Percentiles rank a stretch among this genome's conserved stretches.
These are phyloP conservation scores for Sparidentex hasta DNA, from an alignment of 2,797 vertebrate genomes.

Conservation along the genomic window DNA sequence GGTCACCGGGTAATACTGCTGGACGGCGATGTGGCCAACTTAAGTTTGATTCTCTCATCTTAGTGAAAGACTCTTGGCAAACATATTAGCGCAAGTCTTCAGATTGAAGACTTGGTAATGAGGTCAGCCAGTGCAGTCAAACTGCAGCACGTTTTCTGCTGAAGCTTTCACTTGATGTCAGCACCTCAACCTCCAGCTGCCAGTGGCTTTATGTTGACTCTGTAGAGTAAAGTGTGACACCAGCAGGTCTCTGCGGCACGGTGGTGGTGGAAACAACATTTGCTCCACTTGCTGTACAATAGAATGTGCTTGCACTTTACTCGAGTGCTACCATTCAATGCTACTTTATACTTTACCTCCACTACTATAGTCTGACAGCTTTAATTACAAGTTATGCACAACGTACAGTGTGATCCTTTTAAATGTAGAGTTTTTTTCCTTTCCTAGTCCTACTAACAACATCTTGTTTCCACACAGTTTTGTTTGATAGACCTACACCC, in stretches of 20 bases:
- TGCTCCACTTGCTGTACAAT: no score
- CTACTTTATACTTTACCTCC: background rate
- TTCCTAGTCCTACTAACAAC: background rate
- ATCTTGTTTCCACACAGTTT: no score
- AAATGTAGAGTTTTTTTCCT: background rate
- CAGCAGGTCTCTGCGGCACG: no score
- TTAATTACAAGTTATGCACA: background rate
- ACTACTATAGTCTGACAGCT: background rate
- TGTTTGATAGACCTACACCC: no score
- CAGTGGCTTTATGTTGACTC: background rate
- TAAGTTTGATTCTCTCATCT: background rate
- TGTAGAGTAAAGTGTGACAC: background rate
- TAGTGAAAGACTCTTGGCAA: background rate
- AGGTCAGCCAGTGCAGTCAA: background rate
- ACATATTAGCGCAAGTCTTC: background rate
- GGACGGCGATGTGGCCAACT: background rate
- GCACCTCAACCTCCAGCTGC: background rate
- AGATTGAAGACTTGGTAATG: background rate
- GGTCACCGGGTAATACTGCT: background rate
- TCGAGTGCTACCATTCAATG: background rate
- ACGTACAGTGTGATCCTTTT: background rate
- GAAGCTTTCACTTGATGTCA: background rate
- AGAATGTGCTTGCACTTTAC: background rate
- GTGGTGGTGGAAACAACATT: background rate
- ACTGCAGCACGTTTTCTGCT: constrained; percentile 12